Evolutionary conservation across 2,113 vertebrate genomes (phyloP).

Genomic region (Proterorhinus semilunaris): DNA sequence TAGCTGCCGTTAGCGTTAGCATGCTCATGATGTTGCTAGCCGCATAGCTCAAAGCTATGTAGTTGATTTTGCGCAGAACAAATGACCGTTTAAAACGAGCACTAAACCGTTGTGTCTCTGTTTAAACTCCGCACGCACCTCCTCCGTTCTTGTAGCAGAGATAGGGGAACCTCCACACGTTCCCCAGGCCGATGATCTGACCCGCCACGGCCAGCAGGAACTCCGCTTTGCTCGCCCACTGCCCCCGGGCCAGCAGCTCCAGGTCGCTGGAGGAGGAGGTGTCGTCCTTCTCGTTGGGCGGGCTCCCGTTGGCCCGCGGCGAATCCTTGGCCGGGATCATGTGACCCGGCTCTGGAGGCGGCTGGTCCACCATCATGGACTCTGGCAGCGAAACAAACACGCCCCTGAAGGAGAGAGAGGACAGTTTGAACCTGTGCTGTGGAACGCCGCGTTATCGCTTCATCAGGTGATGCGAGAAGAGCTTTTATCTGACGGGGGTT

Average conservation of each 20-base stretch:
- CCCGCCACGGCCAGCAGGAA: conserved; percentile 76
- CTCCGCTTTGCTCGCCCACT: conserved; percentile 74
- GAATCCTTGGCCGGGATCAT: conserved; percentile 24
- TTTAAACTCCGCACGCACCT: conserved; percentile 67
- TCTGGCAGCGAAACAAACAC: conserved; percentile 29
- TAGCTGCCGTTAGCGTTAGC: too few relatives aligned
- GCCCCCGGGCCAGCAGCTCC: conserved; percentile 57
- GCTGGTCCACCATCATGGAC: conserved; percentile 41
- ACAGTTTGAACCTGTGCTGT: too few relatives aligned
- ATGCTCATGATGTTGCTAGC: too few relatives aligned
- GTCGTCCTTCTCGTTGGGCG: conserved; percentile 8
- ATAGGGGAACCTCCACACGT: conserved; percentile 77
- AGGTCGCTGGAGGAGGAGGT: neutral
- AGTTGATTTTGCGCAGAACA: neutral
- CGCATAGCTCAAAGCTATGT: too few relatives aligned
- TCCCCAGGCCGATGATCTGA: conserved; percentile 76
- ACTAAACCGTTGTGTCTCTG: too few relatives aligned
- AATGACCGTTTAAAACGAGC: too few relatives aligned
- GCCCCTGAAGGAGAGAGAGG: conserved; percentile 8
- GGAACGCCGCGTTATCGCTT: too few relatives aligned
- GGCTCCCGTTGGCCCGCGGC: neutral
- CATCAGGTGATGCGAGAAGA: too few relatives aligned
- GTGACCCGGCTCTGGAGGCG: conserved; percentile 19
- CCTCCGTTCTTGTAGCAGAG: conserved; percentile 79
- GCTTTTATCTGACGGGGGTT: too few relatives aligned